phyloP scores from a whole-genome alignment of 30 jellyfish, hydroid and myxozoan genomes.

The Turritopsis dohrnii region DNA sequence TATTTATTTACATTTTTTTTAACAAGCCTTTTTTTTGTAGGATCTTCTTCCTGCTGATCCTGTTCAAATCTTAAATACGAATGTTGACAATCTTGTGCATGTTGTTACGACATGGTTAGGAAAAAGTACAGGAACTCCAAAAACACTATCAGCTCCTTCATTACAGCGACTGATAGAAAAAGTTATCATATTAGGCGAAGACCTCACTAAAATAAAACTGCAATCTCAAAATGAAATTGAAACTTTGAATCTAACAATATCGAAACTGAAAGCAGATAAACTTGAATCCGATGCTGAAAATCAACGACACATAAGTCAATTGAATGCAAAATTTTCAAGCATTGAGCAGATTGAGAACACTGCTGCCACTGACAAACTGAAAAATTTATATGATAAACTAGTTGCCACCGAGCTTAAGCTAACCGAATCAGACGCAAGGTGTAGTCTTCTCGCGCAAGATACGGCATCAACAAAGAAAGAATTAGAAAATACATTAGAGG shows the following conservation, averaged over 20 bases:
- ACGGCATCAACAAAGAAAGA: neutral
- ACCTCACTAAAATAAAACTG: neutral
- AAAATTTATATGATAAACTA: conserved; percentile 4
- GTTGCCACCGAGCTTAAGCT: conserved; percentile 17
- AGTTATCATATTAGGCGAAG: conserved; percentile 2
- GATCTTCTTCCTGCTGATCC: conserved; percentile 12
- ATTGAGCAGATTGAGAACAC: neutral
- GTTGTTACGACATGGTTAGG: conserved; percentile 10
- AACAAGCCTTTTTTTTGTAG: neutral
- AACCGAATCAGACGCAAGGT: conserved; percentile 16
- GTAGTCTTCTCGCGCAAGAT: neutral
- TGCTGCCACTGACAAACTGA: conserved; percentile 16
- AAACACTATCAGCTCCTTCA: neutral
- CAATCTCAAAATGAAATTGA: conserved; percentile 8
- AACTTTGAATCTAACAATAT: neutral
- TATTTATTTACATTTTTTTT: too few species aligned
- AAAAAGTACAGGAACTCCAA: neutral
- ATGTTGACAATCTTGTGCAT: conserved; percentile 10
- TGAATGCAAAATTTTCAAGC: neutral
- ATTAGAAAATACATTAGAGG: neutral
- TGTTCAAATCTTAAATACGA: neutral
- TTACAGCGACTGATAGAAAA: conserved; percentile 3
- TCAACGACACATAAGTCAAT: conserved; percentile 15
- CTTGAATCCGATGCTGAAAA: conserved; percentile 3
- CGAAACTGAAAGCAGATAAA: neutral